Evolutionary conservation across 2,113 vertebrate species (phyloP), one percentile per base, ranked within the genome.

Genomic region (Sebastes fasciatus): DNA sequence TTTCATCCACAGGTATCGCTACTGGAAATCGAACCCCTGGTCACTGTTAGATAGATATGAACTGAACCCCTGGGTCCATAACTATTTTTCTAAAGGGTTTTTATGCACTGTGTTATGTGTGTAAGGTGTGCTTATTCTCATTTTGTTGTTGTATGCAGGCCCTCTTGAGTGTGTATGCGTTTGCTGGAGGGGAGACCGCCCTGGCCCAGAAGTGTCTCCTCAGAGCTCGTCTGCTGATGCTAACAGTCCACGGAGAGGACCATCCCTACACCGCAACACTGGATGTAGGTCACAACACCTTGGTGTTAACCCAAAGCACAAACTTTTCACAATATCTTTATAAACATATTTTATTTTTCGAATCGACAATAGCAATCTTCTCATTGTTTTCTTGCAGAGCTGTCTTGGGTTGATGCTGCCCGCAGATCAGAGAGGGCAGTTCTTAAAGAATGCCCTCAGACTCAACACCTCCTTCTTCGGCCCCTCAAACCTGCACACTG

Each of bases 181-280:
- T 93, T 34, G 94, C 95, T 68, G 96, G 96, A 75, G 95, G 95
- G 26, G 96, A 96, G 80, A 84, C 88, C 0, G 80, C 82, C 23
- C 75, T 96, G 81, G 95, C 96, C 5, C 94, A 96, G 92, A 95
- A 95, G 52, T 96, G 95, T 83, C 81, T 97, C 72, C 95, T 96
- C 83, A 95, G 96, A 79, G 96, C 96, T 63, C 95, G 95, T 54
- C 89, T 94, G 49, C 90, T 97, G 5, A 77, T 94, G 84, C 87
- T 96, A 13, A 91, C 94, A 1, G 82, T 96, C 61, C 94, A 95
- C 0, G 96, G 96, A 73, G 96, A 96, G 65, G 96, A 97, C 72
- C 96, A 96, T 81, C 96, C 96, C 2, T 95, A 93, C 93, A 93
- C 84, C 0, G 95, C 96, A 71, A 93, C 92, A 45, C 79, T 97